Evolutionary conservation across 2,888 invertebrate species (phyloP).

Genomic region (Hedya salicella): DNA sequence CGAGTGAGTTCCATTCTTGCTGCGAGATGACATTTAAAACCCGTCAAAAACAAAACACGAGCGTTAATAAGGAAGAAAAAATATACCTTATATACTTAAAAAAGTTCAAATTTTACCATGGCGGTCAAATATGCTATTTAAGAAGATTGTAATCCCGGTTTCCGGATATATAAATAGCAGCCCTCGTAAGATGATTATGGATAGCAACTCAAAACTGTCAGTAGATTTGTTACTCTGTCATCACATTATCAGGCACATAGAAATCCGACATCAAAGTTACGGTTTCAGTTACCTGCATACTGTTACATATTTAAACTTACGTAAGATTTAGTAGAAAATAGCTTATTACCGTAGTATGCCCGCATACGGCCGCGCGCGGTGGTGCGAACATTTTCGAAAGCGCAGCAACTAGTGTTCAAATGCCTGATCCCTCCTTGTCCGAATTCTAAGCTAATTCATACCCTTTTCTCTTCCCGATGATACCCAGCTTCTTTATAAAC

Average conservation of each 20-base stretch:
- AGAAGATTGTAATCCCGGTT: no score
- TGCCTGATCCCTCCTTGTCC: constrained; percentile 45
- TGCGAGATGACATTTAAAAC: no score
- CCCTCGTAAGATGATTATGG: no score
- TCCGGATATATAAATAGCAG: no score
- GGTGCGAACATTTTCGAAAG: constrained; percentile 46
- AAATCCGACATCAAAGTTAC: neutral
- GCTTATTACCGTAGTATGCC: constrained; percentile 42
- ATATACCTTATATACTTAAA: no score
- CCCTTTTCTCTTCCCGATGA: constrained; percentile 20
- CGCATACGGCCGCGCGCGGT: constrained; percentile 44
- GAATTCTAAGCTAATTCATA: constrained; percentile 19
- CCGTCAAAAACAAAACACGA: no score
- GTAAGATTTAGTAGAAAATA: constrained; percentile 39
- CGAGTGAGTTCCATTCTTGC: no score
- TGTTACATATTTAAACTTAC: constrained; percentile 29
- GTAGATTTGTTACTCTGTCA: neutral
- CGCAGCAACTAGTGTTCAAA: constrained; percentile 46
- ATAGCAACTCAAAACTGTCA: no score
- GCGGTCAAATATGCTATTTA: no score
- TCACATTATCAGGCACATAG: neutral
- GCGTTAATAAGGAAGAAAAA: no score
- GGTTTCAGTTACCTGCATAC: constrained; percentile 20
- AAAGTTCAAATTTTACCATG: no score
- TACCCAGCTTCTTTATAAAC: constrained; percentile 42